These are phyloP conservation scores for Pipra filicauda DNA, from an alignment of 2,113 vertebrate genomes.

Conservation along the genomic window DNA sequence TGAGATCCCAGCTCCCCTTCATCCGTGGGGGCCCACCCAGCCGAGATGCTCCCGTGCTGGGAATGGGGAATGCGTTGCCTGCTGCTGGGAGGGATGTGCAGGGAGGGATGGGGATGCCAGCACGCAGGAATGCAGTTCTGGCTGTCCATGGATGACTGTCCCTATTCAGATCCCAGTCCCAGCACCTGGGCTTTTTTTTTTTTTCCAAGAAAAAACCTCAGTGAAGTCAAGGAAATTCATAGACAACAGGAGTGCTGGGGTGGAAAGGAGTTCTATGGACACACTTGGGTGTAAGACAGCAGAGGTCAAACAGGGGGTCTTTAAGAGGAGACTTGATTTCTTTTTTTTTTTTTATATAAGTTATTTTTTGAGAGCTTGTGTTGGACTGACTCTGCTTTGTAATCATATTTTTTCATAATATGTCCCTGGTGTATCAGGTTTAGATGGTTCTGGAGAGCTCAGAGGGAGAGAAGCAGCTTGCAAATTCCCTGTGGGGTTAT, in stretches of 20 bases:
- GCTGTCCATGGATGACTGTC: background rate
- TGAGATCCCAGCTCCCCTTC: background rate
- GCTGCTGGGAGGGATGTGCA: background rate
- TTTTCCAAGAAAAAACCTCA: background rate
- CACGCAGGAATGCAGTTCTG: rapidly evolving
- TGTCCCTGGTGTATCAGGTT: background rate
- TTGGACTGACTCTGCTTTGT: background rate
- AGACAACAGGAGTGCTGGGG: background rate
- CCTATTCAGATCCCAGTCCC: background rate
- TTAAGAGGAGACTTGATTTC: background rate
- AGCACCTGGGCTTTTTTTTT: background rate
- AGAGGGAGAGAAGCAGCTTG: background rate
- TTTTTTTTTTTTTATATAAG: too few species aligned
- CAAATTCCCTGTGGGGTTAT: background rate
- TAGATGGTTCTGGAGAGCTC: background rate
- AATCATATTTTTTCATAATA: rapidly evolving
- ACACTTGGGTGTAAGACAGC: background rate
- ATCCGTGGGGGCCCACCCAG: background rate
- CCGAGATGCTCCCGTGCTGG: rapidly evolving
- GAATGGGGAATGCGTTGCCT: rapidly evolving
- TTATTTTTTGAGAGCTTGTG: background rate
- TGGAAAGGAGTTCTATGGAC: background rate
- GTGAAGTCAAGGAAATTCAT: background rate
- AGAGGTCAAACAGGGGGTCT: background rate
- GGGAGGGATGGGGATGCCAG: background rate